A percentile compares a stretch with the other conserved stretches of the same genome.
Conservation (phyloP, 2,797 vertebrate genomes). For the Pelodytes ibericus region DNA sequence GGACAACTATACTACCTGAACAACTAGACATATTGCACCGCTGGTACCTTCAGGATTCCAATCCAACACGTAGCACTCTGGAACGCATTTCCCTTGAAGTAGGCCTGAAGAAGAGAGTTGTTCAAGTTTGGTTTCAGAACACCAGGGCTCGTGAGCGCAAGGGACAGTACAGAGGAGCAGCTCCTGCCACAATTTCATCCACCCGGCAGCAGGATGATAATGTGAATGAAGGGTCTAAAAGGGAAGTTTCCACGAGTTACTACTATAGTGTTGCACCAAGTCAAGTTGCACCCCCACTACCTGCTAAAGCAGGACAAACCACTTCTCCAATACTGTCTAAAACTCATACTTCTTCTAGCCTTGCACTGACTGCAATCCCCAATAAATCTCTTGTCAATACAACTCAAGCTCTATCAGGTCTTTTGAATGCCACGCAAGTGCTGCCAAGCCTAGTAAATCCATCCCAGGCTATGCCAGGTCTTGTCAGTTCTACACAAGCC, state of each 20-base stretch:
- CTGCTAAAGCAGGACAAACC: constrained; percentile 23
- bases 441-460: constrained; percentile 43
- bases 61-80: constrained; percentile 90
- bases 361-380: constrained; percentile 17
- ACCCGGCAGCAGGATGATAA: constrained; percentile 43
- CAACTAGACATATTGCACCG: constrained; percentile 94
- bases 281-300: constrained; percentile 26
- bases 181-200: constrained; percentile 32
- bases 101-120: constrained; percentile 90
- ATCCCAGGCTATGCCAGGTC: constrained; percentile 27
- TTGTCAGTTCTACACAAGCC: constrained; percentile 33
- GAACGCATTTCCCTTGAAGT: constrained; percentile 93
- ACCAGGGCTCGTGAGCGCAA: constrained; percentile 91
- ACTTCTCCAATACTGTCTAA: constrained; percentile 45
- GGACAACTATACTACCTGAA: constrained; percentile 90
- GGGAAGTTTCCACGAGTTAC: constrained; percentile 19
- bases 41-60: constrained; percentile 93
- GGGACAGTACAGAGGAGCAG: constrained; percentile 81
- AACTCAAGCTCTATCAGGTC: constrained; percentile 39
- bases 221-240: constrained; percentile 32
- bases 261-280: constrained; percentile 28
- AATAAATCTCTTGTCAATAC: constrained; percentile 42
- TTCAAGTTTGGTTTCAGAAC: constrained; percentile 96
- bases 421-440: constrained; percentile 42
- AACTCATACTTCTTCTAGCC: constrained; percentile 31